Percentiles rank a stretch among this genome's conserved stretches.
Conservation (phyloP, 2,113 vertebrate species). For the Etheostoma cragini region DNA sequence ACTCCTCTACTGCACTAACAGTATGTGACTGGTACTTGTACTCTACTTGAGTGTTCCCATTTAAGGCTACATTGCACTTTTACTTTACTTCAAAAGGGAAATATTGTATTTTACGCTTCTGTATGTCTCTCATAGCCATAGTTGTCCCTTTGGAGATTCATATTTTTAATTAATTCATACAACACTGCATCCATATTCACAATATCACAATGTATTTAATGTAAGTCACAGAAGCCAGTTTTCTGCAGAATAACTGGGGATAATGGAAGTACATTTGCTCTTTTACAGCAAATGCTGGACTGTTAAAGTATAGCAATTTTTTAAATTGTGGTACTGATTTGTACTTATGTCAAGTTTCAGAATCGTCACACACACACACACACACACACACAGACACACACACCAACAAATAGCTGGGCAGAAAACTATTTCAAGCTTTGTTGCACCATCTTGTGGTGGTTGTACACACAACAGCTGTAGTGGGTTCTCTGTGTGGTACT, state of each 20-base stretch:
- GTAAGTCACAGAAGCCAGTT: no score
- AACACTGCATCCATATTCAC: no score
- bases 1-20: not conserved
- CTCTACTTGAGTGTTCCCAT: not conserved
- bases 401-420: not conserved
- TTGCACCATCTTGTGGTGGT: conserved; percentile 57
- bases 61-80: not conserved
- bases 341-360: not conserved
- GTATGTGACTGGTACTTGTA: not conserved
- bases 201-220: no score
- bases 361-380: not conserved
- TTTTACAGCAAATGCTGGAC: no score
- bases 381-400: no score
- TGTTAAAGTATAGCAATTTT: not conserved
- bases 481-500: not conserved
- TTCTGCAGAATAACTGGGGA: no score
- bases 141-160: no score
- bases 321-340: not conserved
- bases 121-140: no score
- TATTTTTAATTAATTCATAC: no score
- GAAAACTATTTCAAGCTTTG: not conserved
- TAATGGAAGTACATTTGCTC: no score
- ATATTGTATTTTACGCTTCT: not conserved
- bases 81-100: not conserved
- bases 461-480: not conserved